phyloP scores from a whole-genome alignment of 1,140 invertebrate genomes.

The Bombus sibiricus region DNA sequence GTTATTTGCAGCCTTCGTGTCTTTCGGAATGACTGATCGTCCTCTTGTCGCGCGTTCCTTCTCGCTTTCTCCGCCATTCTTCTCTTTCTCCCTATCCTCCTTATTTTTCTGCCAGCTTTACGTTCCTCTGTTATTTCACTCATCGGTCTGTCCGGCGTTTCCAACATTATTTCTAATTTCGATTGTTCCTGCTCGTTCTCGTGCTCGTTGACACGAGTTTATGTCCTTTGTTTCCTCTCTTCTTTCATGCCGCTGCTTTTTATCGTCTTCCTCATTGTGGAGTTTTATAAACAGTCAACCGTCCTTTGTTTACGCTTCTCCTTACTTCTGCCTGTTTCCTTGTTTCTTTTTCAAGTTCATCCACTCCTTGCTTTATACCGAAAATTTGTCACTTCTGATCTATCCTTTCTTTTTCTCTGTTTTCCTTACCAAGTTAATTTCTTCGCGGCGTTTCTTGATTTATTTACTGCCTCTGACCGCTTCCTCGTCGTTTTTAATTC shows the following conservation, averaged over 20 bases:
- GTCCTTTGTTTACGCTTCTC: background rate
- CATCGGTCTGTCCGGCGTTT: background rate
- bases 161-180: conserved; percentile 12
- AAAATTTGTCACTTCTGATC: background rate
- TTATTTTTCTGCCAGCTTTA: background rate
- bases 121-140: background rate
- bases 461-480: background rate
- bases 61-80: background rate
- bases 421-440: background rate
- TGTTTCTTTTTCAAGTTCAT: background rate
- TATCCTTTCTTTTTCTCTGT: background rate
- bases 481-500: background rate
- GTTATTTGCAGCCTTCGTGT: conserved; percentile 33
- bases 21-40: conserved; percentile 39
- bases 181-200: background rate
- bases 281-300: background rate
- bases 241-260: background rate
- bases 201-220: background rate
- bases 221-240: background rate
- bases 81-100: background rate
- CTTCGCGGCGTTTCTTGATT: background rate
- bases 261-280: background rate
- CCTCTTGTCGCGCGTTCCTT: background rate
- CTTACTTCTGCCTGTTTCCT: background rate
- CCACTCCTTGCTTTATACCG: background rate